Evolutionary conservation across 1,140 invertebrate genomes (phyloP).

Genomic region (Drosophila cardini): DNA sequence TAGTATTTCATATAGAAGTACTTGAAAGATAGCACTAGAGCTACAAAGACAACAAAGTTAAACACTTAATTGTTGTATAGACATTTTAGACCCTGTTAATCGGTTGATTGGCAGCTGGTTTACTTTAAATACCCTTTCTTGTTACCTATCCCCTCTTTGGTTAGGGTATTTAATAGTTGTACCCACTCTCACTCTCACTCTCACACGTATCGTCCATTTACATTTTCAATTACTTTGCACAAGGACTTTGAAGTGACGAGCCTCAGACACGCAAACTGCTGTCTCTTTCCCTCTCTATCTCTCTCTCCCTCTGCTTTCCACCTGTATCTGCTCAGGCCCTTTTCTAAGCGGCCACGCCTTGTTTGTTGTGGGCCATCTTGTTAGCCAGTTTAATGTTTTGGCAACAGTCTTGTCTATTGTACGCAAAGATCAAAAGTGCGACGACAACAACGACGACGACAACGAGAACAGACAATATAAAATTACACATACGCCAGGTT

Average conservation of each 20-base stretch:
- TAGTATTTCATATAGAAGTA: too few relatives aligned
- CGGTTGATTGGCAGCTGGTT: too few relatives aligned
- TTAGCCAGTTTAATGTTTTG: constrained; percentile 47
- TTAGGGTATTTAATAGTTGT: constrained; percentile 22
- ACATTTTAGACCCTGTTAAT: too few relatives aligned
- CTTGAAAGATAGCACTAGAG: neutral
- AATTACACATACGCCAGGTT: constrained; percentile 75
- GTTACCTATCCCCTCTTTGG: neutral
- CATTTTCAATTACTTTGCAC: constrained; percentile 79
- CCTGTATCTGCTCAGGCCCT: too few relatives aligned
- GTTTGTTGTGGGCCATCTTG: constrained; percentile 33
- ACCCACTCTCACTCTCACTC: constrained; percentile 14
- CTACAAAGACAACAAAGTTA: too few relatives aligned
- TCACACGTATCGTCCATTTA: constrained; percentile 63
- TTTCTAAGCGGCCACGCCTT: constrained; percentile 16
- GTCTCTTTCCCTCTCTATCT: neutral
- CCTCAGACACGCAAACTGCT: constrained; percentile 62
- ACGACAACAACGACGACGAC: constrained; percentile 16
- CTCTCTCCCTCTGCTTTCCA: neutral
- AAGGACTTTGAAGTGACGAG: constrained; percentile 52
- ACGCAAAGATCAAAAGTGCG: constrained; percentile 64
- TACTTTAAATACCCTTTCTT: constrained; percentile 17
- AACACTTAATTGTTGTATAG: too few relatives aligned
- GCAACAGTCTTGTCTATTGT: constrained; percentile 31
- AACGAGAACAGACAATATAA: constrained; percentile 57